Percentiles rank a stretch among this genome's conserved stretches.
phyloP scores from a whole-genome alignment of 1,140 invertebrate genomes.

The Penaeus japonicus region DNA sequence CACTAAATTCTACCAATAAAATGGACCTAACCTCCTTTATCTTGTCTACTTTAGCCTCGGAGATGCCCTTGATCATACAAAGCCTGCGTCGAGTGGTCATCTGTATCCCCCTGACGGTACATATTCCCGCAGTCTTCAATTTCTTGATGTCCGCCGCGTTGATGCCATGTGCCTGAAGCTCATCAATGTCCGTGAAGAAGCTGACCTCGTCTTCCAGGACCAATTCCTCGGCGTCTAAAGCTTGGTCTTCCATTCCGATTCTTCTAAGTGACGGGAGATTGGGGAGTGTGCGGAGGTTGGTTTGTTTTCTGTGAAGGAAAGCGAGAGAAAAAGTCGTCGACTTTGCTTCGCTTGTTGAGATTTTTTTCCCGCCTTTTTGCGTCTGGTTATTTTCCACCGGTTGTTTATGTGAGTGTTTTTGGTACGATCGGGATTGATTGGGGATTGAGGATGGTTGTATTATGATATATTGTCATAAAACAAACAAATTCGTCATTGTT shows the following conservation, averaged over 20 bases:
- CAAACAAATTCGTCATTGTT: too few species aligned
- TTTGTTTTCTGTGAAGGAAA: neutral
- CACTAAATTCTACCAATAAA: too few species aligned
- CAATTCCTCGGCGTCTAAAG: conserved; percentile 61
- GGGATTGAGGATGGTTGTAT: too few species aligned
- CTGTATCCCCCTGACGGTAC: conserved; percentile 81
- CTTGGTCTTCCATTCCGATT: conserved; percentile 62
- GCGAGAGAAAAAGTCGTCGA: too few species aligned
- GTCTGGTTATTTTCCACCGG: too few species aligned
- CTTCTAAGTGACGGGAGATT: neutral
- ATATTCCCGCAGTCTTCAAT: conserved; percentile 79
- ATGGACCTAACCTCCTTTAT: conserved; percentile 79
- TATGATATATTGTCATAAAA: too few species aligned
- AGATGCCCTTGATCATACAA: conserved; percentile 78
- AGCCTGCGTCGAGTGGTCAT: conserved; percentile 82
- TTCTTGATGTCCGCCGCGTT: conserved; percentile 79
- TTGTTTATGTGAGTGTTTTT: too few species aligned
- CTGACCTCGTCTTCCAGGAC: conserved; percentile 61
- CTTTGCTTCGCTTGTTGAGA: too few species aligned
- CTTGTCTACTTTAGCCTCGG: conserved; percentile 83
- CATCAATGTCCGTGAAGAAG: conserved; percentile 65
- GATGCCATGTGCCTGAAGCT: conserved; percentile 69
- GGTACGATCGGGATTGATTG: too few species aligned
- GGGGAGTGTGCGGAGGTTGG: neutral
- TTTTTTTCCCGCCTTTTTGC: too few species aligned